Evolutionary conservation across 2,888 invertebrate genomes (phyloP), one percentile per base, ranked within the genome.

Genomic region (Xestia xanthographa): DNA sequence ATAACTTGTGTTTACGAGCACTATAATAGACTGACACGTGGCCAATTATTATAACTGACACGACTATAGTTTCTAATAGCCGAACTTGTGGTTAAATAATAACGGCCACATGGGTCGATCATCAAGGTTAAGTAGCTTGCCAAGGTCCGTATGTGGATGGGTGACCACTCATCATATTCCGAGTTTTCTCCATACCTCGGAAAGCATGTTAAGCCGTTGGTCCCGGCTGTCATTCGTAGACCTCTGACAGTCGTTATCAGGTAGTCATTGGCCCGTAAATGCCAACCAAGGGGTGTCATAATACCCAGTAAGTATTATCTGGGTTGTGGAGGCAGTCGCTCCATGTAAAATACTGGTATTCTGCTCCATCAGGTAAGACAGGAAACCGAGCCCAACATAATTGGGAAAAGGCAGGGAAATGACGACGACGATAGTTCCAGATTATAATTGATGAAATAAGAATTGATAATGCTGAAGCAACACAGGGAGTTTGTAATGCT

Each of bases 1-100:
- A 90, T 92, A 91, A 92, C 91, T 88, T 86, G 84, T 81, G 86
- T 92, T 92, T 92, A 93, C 90, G 91, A 91, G 88, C 82, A 82
- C 84, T 87, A 91, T 92, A 92, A 92, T 91, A 91, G 90, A 90
- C 72, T 62, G 67, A 45, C 67, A 82, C 86, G 78, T 84, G 83
- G 84, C 68, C 77, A 69, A 84, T 78, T 80, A 79, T 65, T 80
- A 77, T 62, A 76, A 67, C 79, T 50, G 78, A 72, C 77, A 72
- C 76, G 81, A 77, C 81, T 71, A 82, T 84, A 82, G 79, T 77
- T 83, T 83, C 84, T 75, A 86, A 65, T 75, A 62, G 63, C 14
- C 0, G 20, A 1, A n/a, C 80, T 76, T 14, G 29, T 76, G 69
- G 56, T 63, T 38, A 26, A 53, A 75, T 48, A 17, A 20, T 22